phyloP scores from a whole-genome alignment of 2,888 invertebrate genomes.

The Pristionchus fissidentatus region DNA sequence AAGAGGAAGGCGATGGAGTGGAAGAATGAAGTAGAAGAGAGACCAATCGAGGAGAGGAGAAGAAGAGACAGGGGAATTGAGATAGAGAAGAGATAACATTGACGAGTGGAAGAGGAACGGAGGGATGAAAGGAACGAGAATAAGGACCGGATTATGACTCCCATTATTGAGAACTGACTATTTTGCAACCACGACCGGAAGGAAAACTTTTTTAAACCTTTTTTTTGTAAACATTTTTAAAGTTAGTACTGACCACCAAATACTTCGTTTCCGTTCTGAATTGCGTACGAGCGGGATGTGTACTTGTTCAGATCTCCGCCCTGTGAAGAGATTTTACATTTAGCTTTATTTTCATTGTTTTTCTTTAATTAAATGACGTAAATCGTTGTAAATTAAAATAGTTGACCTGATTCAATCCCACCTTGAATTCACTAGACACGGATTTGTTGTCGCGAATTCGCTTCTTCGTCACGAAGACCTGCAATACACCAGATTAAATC shows the following conservation, averaged over 20 bases:
- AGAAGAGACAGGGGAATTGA: slow-evolving; percentile 2
- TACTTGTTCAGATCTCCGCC: slow-evolving; percentile 74
- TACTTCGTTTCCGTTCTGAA: slow-evolving; percentile 74
- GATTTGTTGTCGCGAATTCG: slow-evolving; percentile 71
- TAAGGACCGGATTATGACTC: neutral
- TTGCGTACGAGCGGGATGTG: slow-evolving; percentile 73
- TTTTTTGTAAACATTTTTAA: neutral
- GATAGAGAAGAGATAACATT: neutral
- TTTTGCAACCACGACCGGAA: neutral
- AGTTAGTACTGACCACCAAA: slow-evolving; percentile 69
- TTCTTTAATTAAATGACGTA: no score
- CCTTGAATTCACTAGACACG: slow-evolving; percentile 71
- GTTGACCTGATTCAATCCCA: slow-evolving; percentile 23
- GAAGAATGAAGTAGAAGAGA: neutral
- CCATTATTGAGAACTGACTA: neutral
- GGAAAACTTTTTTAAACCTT: neutral
- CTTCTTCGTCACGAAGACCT: slow-evolving; percentile 75
- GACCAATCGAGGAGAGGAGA: slow-evolving; percentile 17
- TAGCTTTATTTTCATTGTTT: neutral
- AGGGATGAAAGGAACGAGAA: neutral
- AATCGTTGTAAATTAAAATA: neutral
- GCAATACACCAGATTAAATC: slow-evolving; percentile 49
- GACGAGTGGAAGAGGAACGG: neutral
- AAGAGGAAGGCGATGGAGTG: neutral
- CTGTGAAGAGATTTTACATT: slow-evolving; percentile 3